A percentile compares a stretch with the other conserved stretches of the same genome.
These are phyloP conservation scores for Lepidostoma basale DNA, from an alignment of 1,140 invertebrate species.

Conservation along the genomic window DNA sequence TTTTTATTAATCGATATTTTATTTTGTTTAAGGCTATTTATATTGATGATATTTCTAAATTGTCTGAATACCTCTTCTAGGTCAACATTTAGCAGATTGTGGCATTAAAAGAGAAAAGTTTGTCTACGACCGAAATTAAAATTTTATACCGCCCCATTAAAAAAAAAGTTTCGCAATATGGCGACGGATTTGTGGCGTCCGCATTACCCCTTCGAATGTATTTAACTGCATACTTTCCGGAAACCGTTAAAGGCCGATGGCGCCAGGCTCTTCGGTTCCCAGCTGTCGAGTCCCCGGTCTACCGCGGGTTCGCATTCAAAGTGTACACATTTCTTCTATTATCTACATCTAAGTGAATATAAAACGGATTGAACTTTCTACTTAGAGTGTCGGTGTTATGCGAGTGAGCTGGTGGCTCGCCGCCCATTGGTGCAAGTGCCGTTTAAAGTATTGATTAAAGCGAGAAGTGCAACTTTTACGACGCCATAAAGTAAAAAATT, in stretches of 20 bases:
- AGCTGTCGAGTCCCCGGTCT: not conserved
- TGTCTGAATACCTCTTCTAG: too few relatives aligned
- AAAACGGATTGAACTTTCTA: too few relatives aligned
- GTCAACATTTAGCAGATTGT: too few relatives aligned
- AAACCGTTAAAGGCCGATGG: constrained; percentile 43
- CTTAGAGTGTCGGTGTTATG: too few relatives aligned
- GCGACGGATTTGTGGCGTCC: constrained; percentile 4
- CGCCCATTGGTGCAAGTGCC: constrained; percentile 26
- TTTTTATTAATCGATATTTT: too few relatives aligned
- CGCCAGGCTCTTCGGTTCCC: constrained; percentile 22
- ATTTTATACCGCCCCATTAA: too few relatives aligned
- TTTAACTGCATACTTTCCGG: constrained; percentile 44
- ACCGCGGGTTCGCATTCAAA: not conserved
- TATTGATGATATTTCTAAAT: too few relatives aligned
- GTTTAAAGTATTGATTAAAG: constrained; percentile 26
- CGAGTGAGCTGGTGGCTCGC: not conserved
- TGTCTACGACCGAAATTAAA: too few relatives aligned
- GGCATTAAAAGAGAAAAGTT: too few relatives aligned
- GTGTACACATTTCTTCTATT: not conserved
- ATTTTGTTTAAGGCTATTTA: too few relatives aligned
- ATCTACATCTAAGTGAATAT: too few relatives aligned
- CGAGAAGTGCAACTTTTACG: constrained; percentile 10
- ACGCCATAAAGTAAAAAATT: constrained; percentile 12
- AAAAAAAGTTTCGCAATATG: not conserved
- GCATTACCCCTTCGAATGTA: constrained; percentile 19